Base-by-base conservation (phyloP, 2,797 vertebrate genomes). In the Channallabes apus region DNA sequence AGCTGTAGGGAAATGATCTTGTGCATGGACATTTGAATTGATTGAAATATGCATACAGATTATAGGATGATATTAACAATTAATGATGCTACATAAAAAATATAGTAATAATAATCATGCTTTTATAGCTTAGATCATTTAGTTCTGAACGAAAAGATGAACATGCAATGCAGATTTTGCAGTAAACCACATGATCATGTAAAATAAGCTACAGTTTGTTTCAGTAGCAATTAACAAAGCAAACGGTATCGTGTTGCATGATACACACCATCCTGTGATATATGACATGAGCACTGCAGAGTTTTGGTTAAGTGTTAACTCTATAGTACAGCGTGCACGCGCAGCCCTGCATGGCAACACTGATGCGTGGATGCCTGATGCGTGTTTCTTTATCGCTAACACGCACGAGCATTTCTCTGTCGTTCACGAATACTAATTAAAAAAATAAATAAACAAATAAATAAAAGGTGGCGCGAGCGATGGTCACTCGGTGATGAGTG, bases 311-410 rank as follows among this genome's bases (percentile, higher is more conserved):
- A 80, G 79, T 80, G 29, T 67, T 9, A 67, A 80, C 62, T 54
- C n/a, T 62, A n/a, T 14, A 62, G 77, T n/a, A n/a, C 0, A 27
- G 18, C 2, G 38, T 65, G 38, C 61, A 67, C 4, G 62, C n/a
- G 62, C 81, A 38, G 68, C 61, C 81, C 54, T 82, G 12, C 67
- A 87, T 65, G 77, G 81, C 81, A 80, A 65, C 86, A 85, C 62
- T 61, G 65, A 73, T 46, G 67, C 80, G 61, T 65, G 78, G 24
- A 80, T 20, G 78, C 78, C 46, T 51, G 46, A 51, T 51, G 77
- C 78, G n/a, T 12, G 75, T 22, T 59, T 38, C 9, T 5, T 51
- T 7, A 46, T 64, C 77, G 22, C 5, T 62, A 62, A 64, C 24
- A 27, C 62, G 38, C n/a, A 46, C 18, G 54, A 15, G 20, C 61